Percentiles rank a stretch among this genome's conserved stretches.
phyloP scores from a whole-genome alignment of 1,140 invertebrate genomes.

The Drepana arcuata region DNA sequence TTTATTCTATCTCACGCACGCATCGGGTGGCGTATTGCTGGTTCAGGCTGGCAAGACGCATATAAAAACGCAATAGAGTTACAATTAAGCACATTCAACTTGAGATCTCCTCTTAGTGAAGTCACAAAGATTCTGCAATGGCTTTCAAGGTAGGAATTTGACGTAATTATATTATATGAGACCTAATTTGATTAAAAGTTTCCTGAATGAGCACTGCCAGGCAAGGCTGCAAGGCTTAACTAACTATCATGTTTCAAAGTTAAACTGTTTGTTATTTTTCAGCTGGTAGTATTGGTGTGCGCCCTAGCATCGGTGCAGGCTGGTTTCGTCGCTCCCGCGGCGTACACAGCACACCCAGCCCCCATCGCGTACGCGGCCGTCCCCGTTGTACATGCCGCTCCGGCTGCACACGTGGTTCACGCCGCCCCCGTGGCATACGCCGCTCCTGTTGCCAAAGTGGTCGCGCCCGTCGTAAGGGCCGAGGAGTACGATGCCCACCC shows the following conservation, averaged over 20 bases:
- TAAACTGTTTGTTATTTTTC: conserved; percentile 17
- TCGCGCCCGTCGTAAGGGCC: conserved; percentile 22
- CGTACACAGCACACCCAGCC: conserved; percentile 36
- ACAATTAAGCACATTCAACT: conserved; percentile 48
- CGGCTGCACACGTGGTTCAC: conserved; percentile 15
- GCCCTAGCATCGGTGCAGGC: conserved; percentile 34
- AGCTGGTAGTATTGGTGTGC: conserved; percentile 45
- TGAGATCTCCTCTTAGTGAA: conserved; percentile 42
- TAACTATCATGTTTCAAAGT: neutral
- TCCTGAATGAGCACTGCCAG: neutral
- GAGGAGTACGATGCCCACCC: conserved; percentile 69
- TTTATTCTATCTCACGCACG: conserved; percentile 27
- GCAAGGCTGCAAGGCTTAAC: neutral
- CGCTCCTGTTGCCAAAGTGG: conserved; percentile 25
- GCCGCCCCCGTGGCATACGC: conserved; percentile 25
- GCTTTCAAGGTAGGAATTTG: conserved; percentile 51
- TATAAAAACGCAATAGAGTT: conserved; percentile 45
- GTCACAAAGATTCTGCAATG: conserved; percentile 44
- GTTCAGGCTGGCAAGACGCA: conserved; percentile 25
- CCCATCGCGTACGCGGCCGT: conserved; percentile 31
- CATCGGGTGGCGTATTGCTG: conserved; percentile 15
- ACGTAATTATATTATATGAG: neutral
- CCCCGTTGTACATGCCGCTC: conserved; percentile 40
- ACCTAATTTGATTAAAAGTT: neutral
- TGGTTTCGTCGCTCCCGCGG: conserved; percentile 29